Percentiles rank a stretch among this genome's conserved stretches.
Conservation (phyloP, 2,888 invertebrate species). For the Acheta domesticus region DNA sequence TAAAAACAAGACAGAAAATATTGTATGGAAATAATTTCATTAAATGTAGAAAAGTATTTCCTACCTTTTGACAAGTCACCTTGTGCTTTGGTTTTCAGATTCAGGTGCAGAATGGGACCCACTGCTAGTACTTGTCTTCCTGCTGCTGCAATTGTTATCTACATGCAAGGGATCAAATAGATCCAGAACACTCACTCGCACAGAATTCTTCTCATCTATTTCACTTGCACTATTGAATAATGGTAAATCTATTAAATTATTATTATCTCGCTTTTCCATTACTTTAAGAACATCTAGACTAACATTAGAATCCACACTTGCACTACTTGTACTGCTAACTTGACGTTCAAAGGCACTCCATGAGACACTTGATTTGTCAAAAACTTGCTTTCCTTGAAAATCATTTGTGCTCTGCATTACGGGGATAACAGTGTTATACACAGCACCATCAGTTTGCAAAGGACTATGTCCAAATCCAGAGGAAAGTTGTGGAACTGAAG, state of each 20-base stretch:
- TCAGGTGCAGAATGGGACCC: slow-evolving; percentile 19
- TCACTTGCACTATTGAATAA: slow-evolving; percentile 43
- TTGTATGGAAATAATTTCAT: too few species aligned
- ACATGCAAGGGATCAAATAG: slow-evolving; percentile 82
- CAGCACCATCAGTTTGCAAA: background rate
- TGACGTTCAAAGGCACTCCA: background rate
- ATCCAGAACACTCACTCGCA: slow-evolving; percentile 69
- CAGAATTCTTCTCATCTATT: slow-evolving; percentile 32
- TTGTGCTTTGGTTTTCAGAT: background rate
- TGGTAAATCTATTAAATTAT: slow-evolving; percentile 59
- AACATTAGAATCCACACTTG: background rate
- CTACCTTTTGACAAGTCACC: background rate
- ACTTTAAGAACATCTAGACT: slow-evolving; percentile 47
- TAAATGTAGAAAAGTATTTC: background rate
- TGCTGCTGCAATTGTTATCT: slow-evolving; percentile 35
- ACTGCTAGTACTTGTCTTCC: slow-evolving; percentile 22
- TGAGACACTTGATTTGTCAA: background rate
- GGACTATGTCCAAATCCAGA: background rate
- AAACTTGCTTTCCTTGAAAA: background rate
- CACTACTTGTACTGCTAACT: background rate
- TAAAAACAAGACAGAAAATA: too few species aligned
- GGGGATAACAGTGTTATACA: slow-evolving; percentile 5
- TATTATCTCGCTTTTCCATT: slow-evolving; percentile 51
- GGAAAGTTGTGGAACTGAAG: background rate
- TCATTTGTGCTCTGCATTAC: background rate